Evolutionary conservation across 2,797 vertebrate genomes (phyloP).

Genomic region (Centropyge bicolor): DNA sequence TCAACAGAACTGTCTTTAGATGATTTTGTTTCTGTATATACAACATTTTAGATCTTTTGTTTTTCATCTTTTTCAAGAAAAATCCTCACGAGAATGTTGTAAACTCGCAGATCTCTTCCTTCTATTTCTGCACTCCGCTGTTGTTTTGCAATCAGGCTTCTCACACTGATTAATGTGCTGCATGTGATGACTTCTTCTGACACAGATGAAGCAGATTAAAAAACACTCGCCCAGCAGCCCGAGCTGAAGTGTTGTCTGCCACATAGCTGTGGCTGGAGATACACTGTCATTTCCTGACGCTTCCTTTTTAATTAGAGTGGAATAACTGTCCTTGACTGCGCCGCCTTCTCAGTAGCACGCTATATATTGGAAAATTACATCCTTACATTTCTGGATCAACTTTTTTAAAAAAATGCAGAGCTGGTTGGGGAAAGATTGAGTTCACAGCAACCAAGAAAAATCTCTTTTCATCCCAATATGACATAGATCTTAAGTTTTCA

Average conservation of each 20-base stretch:
- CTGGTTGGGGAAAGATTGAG: slow-evolving; percentile 1
- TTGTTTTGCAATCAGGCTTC: slow-evolving; percentile 16
- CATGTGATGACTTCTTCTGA: slow-evolving; percentile 43
- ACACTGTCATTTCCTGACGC: slow-evolving; percentile 70
- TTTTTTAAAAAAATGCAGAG: slow-evolving; percentile 9
- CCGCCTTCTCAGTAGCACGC: slow-evolving; percentile 36
- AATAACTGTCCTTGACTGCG: slow-evolving; percentile 48
- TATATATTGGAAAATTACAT: slow-evolving; percentile 43
- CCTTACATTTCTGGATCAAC: slow-evolving; percentile 5
- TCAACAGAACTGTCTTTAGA: too few relatives aligned
- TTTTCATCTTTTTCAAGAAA: neutral
- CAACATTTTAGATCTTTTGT: too few relatives aligned
- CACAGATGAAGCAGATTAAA: slow-evolving; percentile 27
- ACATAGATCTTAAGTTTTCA: neutral
- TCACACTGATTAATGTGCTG: slow-evolving; percentile 23
- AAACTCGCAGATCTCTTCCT: neutral
- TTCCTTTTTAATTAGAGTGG: slow-evolving; percentile 76
- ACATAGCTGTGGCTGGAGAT: slow-evolving; percentile 71
- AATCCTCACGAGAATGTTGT: neutral
- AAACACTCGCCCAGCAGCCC: slow-evolving; percentile 24
- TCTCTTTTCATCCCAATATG: neutral
- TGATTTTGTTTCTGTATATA: too few relatives aligned
- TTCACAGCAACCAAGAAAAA: slow-evolving; percentile 18
- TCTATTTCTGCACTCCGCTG: neutral
- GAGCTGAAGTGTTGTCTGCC: slow-evolving; percentile 54